Conservation (phyloP, 1,140 invertebrate genomes). For the Brachionus calyciflorus region DNA sequence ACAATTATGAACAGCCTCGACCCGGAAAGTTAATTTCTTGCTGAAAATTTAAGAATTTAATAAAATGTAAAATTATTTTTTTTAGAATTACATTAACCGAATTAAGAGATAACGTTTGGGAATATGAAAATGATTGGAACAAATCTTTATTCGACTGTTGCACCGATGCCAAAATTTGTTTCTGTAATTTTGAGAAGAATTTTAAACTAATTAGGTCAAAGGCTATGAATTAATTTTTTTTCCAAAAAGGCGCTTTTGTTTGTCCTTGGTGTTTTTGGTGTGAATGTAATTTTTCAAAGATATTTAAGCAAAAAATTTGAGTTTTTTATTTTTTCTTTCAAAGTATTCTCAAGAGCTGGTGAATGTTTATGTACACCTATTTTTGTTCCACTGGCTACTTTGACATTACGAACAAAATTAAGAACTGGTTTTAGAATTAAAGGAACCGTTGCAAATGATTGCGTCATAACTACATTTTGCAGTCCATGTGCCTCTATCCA, state of each 20-base stretch:
- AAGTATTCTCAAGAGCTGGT: slow-evolving; percentile 38
- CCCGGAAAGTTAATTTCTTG: neutral
- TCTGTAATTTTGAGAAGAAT: neutral
- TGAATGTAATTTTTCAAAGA: slow-evolving; percentile 42
- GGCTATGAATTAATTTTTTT: neutral
- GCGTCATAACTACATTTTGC: slow-evolving; percentile 7
- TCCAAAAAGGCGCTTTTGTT: slow-evolving; percentile 22
- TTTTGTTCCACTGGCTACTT: neutral
- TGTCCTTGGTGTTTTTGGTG: slow-evolving; percentile 45
- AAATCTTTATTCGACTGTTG: slow-evolving; percentile 19
- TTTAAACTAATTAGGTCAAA: neutral
- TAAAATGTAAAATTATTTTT: neutral
- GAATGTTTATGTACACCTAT: slow-evolving; percentile 42
- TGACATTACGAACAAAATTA: slow-evolving; percentile 19
- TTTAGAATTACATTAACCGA: slow-evolving; percentile 11
- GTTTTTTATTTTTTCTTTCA: neutral
- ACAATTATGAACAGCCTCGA: slow-evolving; percentile 7
- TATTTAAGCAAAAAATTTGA: neutral
- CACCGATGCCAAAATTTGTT: slow-evolving; percentile 26
- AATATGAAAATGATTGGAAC: slow-evolving; percentile 43
- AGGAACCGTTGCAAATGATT: slow-evolving; percentile 36
- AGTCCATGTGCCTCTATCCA: slow-evolving; percentile 31
- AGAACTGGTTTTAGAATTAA: slow-evolving; percentile 46
- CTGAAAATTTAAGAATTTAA: neutral
- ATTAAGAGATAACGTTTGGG: slow-evolving; percentile 13